These are phyloP conservation scores for Papilio glaucus DNA, from an alignment of 1,140 invertebrate genomes.

Conservation along the genomic window DNA sequence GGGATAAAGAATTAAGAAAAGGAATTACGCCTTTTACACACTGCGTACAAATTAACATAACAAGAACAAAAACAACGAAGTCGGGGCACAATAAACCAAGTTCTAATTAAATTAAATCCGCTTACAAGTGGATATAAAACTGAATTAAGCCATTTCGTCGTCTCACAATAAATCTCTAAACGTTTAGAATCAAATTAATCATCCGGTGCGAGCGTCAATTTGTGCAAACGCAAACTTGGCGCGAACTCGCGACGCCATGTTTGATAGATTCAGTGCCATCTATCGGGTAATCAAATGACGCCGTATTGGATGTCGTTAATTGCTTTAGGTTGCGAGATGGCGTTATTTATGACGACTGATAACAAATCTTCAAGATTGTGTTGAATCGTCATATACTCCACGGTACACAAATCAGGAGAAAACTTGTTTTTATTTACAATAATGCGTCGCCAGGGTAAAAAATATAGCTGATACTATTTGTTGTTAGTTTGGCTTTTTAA, in stretches of 20 bases:
- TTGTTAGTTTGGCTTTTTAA: too few species aligned
- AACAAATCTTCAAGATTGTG: constrained; percentile 46
- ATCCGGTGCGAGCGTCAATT: constrained; percentile 53
- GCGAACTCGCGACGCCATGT: constrained; percentile 59
- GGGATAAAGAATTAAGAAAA: background rate
- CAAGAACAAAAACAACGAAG: constrained; percentile 6
- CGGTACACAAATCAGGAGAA: background rate
- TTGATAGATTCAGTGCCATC: constrained; percentile 75
- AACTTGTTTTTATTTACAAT: background rate
- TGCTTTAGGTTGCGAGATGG: constrained; percentile 66
- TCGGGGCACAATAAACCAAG: constrained; percentile 31
- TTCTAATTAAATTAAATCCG: constrained; percentile 40
- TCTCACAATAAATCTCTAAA: constrained; percentile 69
- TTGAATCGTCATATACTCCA: background rate
- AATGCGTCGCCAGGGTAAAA: background rate
- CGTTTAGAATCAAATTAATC: constrained; percentile 75
- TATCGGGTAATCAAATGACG: constrained; percentile 77
- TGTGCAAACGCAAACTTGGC: constrained; percentile 57
- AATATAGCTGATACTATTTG: too few species aligned
- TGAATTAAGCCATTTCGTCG: constrained; percentile 51
- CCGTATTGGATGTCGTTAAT: constrained; percentile 65
- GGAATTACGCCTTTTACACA: background rate
- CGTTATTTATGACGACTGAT: constrained; percentile 60
- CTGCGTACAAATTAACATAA: constrained; percentile 4
- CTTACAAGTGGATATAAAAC: constrained; percentile 46